Percentiles rank a stretch among this genome's conserved stretches.
phyloP scores from a whole-genome alignment of 2,888 invertebrate genomes.

The Drosophila siamana region DNA sequence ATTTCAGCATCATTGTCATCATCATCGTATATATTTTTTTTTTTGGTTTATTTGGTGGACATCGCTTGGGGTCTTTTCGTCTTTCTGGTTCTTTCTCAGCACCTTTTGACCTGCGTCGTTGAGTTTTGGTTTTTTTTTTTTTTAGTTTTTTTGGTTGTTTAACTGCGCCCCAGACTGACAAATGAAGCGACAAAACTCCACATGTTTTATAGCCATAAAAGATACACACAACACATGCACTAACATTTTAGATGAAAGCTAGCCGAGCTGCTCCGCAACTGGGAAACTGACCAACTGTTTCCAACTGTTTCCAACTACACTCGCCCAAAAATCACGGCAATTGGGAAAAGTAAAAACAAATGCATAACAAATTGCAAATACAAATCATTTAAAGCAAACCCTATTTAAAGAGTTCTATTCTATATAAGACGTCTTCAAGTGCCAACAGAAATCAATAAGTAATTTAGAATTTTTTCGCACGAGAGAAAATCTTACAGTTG shows the following conservation, averaged over 20 bases:
- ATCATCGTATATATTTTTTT: neutral
- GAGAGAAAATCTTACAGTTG: too few species aligned
- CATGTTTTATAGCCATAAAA: slow-evolving; percentile 72
- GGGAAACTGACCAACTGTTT: slow-evolving; percentile 51
- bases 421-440: too few species aligned
- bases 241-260: slow-evolving; percentile 69
- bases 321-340: neutral
- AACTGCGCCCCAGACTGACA: slow-evolving; percentile 60
- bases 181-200: slow-evolving; percentile 45
- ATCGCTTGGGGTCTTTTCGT: slow-evolving; percentile 21
- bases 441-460: too few species aligned
- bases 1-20: slow-evolving; percentile 57
- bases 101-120: slow-evolving; percentile 74
- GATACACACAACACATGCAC: slow-evolving; percentile 36
- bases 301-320: slow-evolving; percentile 25
- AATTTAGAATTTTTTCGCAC: too few species aligned
- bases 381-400: too few species aligned
- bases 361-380: too few species aligned
- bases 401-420: too few species aligned
- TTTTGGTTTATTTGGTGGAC: slow-evolving; percentile 8
- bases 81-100: slow-evolving; percentile 72
- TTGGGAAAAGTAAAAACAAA: too few species aligned
- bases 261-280: slow-evolving; percentile 60
- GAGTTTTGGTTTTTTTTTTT: slow-evolving; percentile 1
- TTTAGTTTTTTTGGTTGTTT: slow-evolving; percentile 38